Base-by-base conservation (phyloP, 2,113 vertebrate genomes). In the Triplophysa tibetana region DNA sequence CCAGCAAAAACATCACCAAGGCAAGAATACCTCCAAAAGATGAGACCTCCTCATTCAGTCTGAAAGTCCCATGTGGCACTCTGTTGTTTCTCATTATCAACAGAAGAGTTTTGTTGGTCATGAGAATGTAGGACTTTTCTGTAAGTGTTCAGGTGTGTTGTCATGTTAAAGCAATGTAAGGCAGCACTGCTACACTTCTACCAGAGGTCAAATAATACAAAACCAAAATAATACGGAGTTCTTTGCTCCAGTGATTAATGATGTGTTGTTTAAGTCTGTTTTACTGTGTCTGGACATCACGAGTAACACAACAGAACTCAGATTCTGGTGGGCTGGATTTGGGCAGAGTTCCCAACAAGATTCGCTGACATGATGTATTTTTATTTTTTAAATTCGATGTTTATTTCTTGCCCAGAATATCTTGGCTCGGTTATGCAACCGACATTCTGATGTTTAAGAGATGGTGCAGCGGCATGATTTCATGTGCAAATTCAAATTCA, bases 1-100 rank as follows among this genome's bases (percentile, higher is more conserved):
- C 74, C 73, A 65, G 48, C 29, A 50, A 58, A 66, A 72, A 58
- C 29, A 45, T 21, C 38, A 73, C 19, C 73, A 41, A 43, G 4
- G 38, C 56, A 72, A 70, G 14, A n/a, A 52, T 19, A 10, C 19
- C 17, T 16, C 13, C 50, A 52, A 52, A 17, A 17, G 16, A 52
- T 14, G 16, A 52, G 8, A 9, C 7, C 4, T 56, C 54, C 5
- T 19, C 54, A 21, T 19, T 56, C 54, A 56, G 54, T 56, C 5
- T 56, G 2, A 50, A 16, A 38, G 5, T 38, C 14, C 48, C 48
- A 2, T 48, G 45, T 48, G 45, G 9, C 45, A 48, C 29, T 5
- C 33, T 50, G 1, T 1, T 16, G 50, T 52, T 19, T 17, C 5
- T 52, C 13, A 17, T 14, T 52, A 17, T 17, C 50, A 16, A 4